Evolutionary conservation across 2,888 invertebrate genomes (phyloP), one percentile per base, ranked within the genome.

Genomic region (Lingula anatina): DNA sequence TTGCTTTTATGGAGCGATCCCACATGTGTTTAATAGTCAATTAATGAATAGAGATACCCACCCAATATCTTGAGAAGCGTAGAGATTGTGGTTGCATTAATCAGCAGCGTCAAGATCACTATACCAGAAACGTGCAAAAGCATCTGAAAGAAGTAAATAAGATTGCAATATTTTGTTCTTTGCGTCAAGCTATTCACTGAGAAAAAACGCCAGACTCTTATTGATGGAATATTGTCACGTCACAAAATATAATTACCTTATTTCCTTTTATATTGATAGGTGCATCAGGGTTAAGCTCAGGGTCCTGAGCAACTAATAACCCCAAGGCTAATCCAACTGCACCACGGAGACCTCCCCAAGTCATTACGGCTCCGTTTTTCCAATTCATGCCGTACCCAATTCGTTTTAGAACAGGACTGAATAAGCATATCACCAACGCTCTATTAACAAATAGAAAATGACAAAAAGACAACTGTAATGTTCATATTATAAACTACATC

Each of bases 281-380:
- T n/a, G n/a, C n/a, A n/a, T n/a, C n/a, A n/a, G n/a, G n/a, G n/a
- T n/a, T n/a, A n/a, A n/a, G n/a, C n/a, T n/a, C n/a, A n/a, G 50
- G 49, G 41, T 58, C 78, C 1, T 81, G 77, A 12, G 80, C 70
- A 12, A 83, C 81, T n/a, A n/a, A n/a, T n/a, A n/a, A n/a, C n/a
- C n/a, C 82, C 38, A 85, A 70, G 45, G 83, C 82, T 18, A 84
- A 70, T 0, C 83, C 82, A 5, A 85, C 75, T 0, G 84, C 83
- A 0, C 85, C 84, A 24, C 84, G 70, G 1, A 85, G 68, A 0
- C 84, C 84, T 20, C 84, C 83, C 84, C 85, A 85, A 2, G 82
- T 81, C 61, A 83, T 80, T 3, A 84, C 81, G 59, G 82, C 68
- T 4, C 62, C 80, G 49, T 82, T 80, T 55, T 81, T 79, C 83